Base-by-base conservation (phyloP, 2,888 invertebrate species). In the Netelia inedita region DNA sequence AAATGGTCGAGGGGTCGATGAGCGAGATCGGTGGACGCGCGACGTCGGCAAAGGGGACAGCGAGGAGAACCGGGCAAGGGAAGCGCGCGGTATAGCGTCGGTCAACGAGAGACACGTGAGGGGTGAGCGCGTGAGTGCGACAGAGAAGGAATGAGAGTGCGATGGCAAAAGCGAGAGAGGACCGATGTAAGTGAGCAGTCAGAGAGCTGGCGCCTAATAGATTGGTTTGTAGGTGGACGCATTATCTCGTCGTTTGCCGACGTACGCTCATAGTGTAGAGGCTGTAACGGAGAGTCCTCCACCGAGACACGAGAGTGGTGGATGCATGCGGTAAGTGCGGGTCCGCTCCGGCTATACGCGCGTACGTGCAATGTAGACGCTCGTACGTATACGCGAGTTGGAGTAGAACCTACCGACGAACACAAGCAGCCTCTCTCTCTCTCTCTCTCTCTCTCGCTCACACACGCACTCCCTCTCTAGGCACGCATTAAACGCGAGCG, bases 151-250 rank as follows among this genome's bases (percentile, higher is more conserved):
- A 72, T n/a, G 55, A 68, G 59, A 53, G 61, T 28, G 57, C 2
- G 68, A 73, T 9, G 57, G 14, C 41, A 50, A 23, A 57, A 35
- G 73, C 65, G 75, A 43, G 6, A 28, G 85, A 80, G 69, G 55
- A 75, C 61, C 91, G 89, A 91, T 91, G 91, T 92, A 93, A 93
- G 93, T 92, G 93, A 93, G 93, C 92, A 93, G 93, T 93, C 92
- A 91, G 92, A 91, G 93, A 93, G 93, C 92, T 92, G 93, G 93
- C 93, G 93, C 93, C 93, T 93, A 93, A 93, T 93, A 93, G 93
- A 93, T 93, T 93, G 92, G 93, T 93, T 93, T 93, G 93, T 93
- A 93, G 93, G 93, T 93, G 93, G 93, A 92, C 92, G 91, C 90
- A 93, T 93, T 93, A 93, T 93, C 90, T 90, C 89, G 79, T 87